These are phyloP conservation scores for Psittacula echo DNA, from an alignment of 2,797 vertebrate genomes.

Conservation along the genomic window DNA sequence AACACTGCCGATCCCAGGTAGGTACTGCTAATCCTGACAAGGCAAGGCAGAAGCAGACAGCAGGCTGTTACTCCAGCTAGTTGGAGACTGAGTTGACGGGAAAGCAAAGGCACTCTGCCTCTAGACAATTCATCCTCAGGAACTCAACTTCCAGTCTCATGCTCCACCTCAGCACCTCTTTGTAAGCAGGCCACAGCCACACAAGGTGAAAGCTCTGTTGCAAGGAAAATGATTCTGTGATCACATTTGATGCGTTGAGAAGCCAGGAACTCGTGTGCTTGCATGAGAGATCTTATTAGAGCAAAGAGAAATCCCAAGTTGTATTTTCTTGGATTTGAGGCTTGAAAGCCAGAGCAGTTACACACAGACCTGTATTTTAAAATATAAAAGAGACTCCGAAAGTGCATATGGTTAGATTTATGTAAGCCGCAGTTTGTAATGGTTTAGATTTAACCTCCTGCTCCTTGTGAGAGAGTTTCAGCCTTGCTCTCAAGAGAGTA, in stretches of 20 bases:
- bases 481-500: slow-evolving; percentile 16
- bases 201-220: not conserved
- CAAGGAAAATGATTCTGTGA: not conserved
- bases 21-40: slow-evolving; percentile 59
- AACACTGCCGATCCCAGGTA: slow-evolving; percentile 77
- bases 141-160: not conserved
- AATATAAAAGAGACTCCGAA: slow-evolving; percentile 23
- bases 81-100: not conserved
- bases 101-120: not conserved
- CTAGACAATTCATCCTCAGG: not conserved
- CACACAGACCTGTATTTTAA: not conserved
- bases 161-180: not conserved
- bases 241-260: not conserved
- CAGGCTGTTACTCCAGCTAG: not conserved
- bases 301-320: not conserved
- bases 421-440: slow-evolving; percentile 23
- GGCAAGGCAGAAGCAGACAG: slow-evolving; percentile 31
- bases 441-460: slow-evolving; percentile 53
- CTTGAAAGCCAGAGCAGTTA: not conserved
- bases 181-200: not conserved
- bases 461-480: slow-evolving; percentile 43
- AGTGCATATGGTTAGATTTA: slow-evolving; percentile 49
- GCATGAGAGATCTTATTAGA: not conserved
- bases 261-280: not conserved
- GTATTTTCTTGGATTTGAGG: not conserved